Percentiles rank a stretch among this genome's conserved stretches.
These are phyloP conservation scores for Neria commutata DNA, from an alignment of 2,888 invertebrate species.

Conservation along the genomic window DNA sequence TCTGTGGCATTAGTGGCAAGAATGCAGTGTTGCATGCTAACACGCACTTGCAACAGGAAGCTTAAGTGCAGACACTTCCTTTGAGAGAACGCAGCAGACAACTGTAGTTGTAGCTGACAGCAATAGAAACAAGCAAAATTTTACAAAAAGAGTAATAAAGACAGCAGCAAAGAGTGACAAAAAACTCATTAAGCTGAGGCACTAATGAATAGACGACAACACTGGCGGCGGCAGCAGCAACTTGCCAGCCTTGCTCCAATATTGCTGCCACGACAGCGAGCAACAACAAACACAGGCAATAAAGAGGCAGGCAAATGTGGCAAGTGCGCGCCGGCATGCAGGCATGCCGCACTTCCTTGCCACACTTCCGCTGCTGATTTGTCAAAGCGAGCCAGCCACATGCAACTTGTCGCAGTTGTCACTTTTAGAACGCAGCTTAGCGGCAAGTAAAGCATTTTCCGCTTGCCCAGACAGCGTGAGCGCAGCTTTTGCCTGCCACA, in stretches of 20 bases:
- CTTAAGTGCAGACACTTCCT: neutral
- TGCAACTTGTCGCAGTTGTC: neutral
- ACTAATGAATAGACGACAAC: neutral
- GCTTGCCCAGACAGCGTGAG: no score
- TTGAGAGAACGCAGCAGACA: no score
- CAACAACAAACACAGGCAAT: neutral
- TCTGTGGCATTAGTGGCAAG: no score
- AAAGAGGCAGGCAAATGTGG: neutral
- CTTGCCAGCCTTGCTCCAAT: neutral
- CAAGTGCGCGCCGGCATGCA: neutral
- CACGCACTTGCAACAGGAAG: conserved; percentile 4
- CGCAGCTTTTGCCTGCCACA: no score
- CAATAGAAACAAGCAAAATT: no score
- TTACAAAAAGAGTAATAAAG: no score
- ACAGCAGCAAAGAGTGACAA: neutral
- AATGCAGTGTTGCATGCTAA: neutral
- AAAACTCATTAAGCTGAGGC: neutral
- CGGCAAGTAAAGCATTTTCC: no score
- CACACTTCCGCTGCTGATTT: neutral
- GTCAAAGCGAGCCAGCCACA: neutral
- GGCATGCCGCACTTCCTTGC: neutral
- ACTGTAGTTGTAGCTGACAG: no score
- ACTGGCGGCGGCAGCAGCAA: no score
- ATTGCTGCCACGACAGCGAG: neutral
- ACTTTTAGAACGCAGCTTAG: neutral